Percentiles rank a stretch among this genome's conserved stretches.
Conservation (phyloP, 1,140 invertebrate genomes). For the Holcopasites calliopsidis region DNA sequence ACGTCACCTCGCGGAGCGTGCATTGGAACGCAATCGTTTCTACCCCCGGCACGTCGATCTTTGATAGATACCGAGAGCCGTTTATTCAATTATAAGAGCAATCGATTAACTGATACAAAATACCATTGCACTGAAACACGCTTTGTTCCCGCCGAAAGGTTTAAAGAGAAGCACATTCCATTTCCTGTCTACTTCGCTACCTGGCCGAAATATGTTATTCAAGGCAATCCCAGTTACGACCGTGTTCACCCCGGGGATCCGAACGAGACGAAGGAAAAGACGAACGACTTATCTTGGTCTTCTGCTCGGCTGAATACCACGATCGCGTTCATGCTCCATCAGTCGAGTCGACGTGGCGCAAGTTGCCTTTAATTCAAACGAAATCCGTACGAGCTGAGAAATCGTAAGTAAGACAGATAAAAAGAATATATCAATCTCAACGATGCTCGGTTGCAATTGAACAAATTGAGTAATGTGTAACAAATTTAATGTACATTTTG, state of each 20-base stretch:
- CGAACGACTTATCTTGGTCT: conserved; percentile 44
- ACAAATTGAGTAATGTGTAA: no score
- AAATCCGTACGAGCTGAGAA: no score
- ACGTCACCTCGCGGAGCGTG: conserved; percentile 16
- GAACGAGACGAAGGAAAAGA: conserved; percentile 24
- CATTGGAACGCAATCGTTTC: background rate
- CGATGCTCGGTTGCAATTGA: no score
- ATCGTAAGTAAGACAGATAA: no score
- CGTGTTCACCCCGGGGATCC: conserved; percentile 4
- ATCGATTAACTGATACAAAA: no score
- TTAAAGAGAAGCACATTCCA: background rate
- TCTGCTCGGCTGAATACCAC: conserved; percentile 13
- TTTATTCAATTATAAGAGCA: no score
- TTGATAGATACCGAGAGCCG: no score
- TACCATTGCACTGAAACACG: no score
- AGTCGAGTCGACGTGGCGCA: background rate
- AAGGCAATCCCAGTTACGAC: background rate
- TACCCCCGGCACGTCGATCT: conserved; percentile 28
- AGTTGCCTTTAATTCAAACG: conserved; percentile 14
- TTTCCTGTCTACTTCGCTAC: conserved; percentile 18
- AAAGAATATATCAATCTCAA: no score
- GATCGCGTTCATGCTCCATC: conserved; percentile 8
- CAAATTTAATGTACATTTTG: no score
- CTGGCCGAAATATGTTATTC: conserved; percentile 19
- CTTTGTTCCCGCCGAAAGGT: background rate